Evolutionary conservation across 2,113 vertebrate species (phyloP).

Genomic region (Symphodus melops): DNA sequence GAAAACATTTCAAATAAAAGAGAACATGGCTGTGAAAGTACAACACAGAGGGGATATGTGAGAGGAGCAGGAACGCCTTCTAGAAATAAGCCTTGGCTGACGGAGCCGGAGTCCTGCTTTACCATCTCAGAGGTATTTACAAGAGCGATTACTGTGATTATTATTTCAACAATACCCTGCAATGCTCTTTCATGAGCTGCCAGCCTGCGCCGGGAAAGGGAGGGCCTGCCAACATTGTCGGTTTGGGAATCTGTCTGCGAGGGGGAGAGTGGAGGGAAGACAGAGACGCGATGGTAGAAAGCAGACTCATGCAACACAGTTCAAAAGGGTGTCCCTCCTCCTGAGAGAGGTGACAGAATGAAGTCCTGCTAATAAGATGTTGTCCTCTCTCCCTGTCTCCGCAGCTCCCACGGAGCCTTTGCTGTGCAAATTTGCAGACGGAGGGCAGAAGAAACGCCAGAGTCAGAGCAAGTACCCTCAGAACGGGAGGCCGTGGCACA

Average conservation of each 20-base stretch:
- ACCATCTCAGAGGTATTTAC: conserved; percentile 83
- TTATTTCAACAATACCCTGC: conserved; percentile 88
- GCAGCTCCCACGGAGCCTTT: conserved; percentile 95
- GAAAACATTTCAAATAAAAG: conserved; percentile 66
- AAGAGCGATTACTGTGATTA: conserved; percentile 84
- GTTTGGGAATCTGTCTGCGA: conserved; percentile 82
- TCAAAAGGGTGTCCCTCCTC: conserved; percentile 80
- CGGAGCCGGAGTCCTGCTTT: conserved; percentile 66
- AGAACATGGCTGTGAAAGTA: conserved; percentile 58
- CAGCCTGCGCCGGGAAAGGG: conserved; percentile 78
- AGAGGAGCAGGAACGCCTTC: conserved; percentile 62
- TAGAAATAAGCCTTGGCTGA: conserved; percentile 73
- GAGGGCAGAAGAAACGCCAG: conserved; percentile 98
- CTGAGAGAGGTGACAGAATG: conserved; percentile 75
- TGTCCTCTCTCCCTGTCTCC: conserved; percentile 75
- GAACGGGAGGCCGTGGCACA: conserved; percentile 96
- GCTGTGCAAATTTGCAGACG: conserved; percentile 98
- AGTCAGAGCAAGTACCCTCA: conserved; percentile 98
- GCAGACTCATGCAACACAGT: conserved; percentile 58
- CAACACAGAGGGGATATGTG: conserved; percentile 59
- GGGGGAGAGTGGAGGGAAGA: conserved; percentile 53
- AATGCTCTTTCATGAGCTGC: conserved; percentile 86
- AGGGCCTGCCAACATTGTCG: conserved; percentile 78
- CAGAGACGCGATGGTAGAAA: conserved; percentile 15
- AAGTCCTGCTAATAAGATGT: conserved; percentile 58